These are phyloP conservation scores for Centropus bengalensis DNA, from an alignment of 2,113 vertebrate genomes.

Conservation along the genomic window DNA sequence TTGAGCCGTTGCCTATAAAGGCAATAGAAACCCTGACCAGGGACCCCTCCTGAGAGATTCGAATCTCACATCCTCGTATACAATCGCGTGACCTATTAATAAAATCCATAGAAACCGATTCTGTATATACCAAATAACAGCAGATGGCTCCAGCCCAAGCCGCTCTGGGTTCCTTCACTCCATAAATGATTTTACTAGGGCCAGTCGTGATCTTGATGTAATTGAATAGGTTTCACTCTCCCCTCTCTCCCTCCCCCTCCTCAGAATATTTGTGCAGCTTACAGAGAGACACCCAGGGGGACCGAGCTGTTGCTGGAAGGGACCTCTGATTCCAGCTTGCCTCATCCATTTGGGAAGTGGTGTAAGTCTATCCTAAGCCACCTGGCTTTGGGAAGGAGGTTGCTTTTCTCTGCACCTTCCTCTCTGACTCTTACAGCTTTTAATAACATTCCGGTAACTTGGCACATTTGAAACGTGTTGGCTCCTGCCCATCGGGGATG, in stretches of 20 bases:
- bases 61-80: conserved; percentile 8
- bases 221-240: conserved; percentile 50
- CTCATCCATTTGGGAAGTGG: conserved; percentile 34
- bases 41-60: conserved; percentile 55
- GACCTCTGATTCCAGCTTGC: conserved; percentile 58
- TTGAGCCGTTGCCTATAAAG: conserved; percentile 14
- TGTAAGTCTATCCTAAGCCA: conserved; percentile 44
- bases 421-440: conserved; percentile 25
- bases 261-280: conserved; percentile 57
- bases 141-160: conserved; percentile 64
- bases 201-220: conserved; percentile 33
- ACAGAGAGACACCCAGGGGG: conserved; percentile 17
- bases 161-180: conserved; percentile 49
- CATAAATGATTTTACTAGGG: conserved; percentile 63
- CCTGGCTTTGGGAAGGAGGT: conserved; percentile 58
- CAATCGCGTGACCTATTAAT: conserved; percentile 56
- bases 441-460: conserved; percentile 48
- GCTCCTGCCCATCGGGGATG: conserved; percentile 23
- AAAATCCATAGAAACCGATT: conserved; percentile 72
- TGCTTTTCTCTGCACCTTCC: conserved; percentile 53
- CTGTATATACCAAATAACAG: conserved; percentile 70
- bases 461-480: conserved; percentile 25
- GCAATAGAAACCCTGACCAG: conserved; percentile 37
- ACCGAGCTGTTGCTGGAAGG: conserved; percentile 51
- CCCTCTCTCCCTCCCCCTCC: conserved; percentile 25